Base-by-base conservation (phyloP, 2,113 vertebrate species). In the Litocranius walleri region DNA sequence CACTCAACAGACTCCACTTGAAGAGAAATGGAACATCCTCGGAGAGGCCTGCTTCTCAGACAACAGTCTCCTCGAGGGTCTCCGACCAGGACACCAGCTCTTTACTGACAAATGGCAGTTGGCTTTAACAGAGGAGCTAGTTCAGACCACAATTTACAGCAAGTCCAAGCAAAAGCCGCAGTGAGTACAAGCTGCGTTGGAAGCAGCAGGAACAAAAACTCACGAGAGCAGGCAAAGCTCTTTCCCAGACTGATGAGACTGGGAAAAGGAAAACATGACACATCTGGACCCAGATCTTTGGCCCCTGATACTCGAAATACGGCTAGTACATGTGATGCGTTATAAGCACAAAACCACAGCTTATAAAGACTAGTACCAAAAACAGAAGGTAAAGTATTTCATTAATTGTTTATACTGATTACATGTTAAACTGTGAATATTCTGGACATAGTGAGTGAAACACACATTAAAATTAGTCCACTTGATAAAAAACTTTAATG, bases 1-100 rank as follows among this genome's bases (percentile, higher is more conserved):
- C 61, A 96, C 98, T 98, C 96, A 98, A 93, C 59, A 81, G 33
- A 40, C 30, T 62, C 57, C 21, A 25, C 61, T 64, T 78, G 6
- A 85, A 21, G 7, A 52, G 61, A 90, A n/a, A 78, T 12, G 23
- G 36, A 90, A 23, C 36, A 40, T 21, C 15, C 14, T 5, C 7
- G 6, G 23, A 91, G 36, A 94, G 21, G 14, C 48, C 64, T 25
- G 8, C 40, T 36, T 30, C 40, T 92, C 50, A 74, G 43, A 71
- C 29, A 30, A 43, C 3, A 62, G 48, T n/a, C 2, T 61, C 50
- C 64, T 80, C 40, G 15, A 27, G 50, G 21, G 7, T 6, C 13
- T 30, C 33, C 23, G 36, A 11, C 27, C 52, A 54, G 33, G 33
- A 74, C 16, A 30, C 4, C 21, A 21, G 57, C 80, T 36, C 81